Conservation (phyloP, 2,797 vertebrate genomes). For the Periparus ater region DNA sequence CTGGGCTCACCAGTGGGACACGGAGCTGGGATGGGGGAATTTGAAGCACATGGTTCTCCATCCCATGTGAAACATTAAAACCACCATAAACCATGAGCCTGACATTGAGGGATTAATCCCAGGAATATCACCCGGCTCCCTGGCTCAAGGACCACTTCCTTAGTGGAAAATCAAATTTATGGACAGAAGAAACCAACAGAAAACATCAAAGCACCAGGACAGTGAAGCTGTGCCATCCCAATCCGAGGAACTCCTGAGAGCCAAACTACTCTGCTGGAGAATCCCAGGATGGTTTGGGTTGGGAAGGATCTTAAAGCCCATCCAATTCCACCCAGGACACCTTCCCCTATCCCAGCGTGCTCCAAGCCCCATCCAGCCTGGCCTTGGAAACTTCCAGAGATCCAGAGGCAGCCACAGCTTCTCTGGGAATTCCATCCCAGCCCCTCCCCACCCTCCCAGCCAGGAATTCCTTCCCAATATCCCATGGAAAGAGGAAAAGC, state of each 20-base stretch:
- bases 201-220: not conserved
- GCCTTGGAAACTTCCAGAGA: not conserved
- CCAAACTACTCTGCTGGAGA: not conserved
- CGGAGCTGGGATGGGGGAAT: not conserved
- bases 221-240: not conserved
- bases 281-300: not conserved
- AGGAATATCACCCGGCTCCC: fast-evolving
- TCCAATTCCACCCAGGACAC: not conserved
- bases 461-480: not conserved
- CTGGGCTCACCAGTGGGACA: fast-evolving
- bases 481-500: not conserved
- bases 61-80: not conserved
- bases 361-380: not conserved
- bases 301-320: not conserved
- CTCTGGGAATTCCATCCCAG: not conserved
- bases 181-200: not conserved
- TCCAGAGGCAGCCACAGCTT: not conserved
- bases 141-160: no score
- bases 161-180: not conserved
- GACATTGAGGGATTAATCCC: not conserved
- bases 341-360: not conserved
- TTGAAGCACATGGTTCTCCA: fast-evolving
- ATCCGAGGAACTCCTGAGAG: not conserved
- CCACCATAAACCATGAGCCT: not conserved
- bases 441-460: not conserved